Conservation (phyloP, 2,113 vertebrate genomes). For the Anarhynchus alexandrinus region DNA sequence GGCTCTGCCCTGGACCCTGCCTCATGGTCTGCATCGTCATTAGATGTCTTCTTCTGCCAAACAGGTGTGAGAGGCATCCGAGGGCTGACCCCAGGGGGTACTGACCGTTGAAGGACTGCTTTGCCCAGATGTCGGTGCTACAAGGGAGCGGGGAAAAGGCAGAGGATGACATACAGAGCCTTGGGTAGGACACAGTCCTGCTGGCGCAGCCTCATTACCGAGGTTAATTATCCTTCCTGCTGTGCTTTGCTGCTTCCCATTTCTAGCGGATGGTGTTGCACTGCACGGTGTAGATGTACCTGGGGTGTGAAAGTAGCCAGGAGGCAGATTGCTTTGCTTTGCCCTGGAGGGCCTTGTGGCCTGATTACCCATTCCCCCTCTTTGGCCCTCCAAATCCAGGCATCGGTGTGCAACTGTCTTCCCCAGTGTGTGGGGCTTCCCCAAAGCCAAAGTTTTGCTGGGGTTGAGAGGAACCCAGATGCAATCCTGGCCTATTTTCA, state of each 20-base stretch:
- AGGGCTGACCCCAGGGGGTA: accelerated
- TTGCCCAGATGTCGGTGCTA: too few species aligned
- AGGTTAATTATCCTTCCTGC: not conserved
- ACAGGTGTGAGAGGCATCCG: not conserved
- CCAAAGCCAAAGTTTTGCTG: not conserved
- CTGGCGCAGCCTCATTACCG: accelerated
- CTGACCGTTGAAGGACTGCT: too few species aligned
- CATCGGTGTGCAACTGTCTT: accelerated
- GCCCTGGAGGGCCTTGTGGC: not conserved
- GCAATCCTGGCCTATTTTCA: not conserved
- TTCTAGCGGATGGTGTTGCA: not conserved
- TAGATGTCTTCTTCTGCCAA: not conserved
- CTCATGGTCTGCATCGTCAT: accelerated
- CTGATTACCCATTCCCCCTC: not conserved
- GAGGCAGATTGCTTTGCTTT: not conserved
- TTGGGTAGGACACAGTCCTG: not conserved
- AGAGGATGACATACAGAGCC: not conserved
- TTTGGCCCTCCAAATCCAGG: not conserved
- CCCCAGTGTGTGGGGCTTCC: not conserved
- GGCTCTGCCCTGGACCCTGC: not conserved
- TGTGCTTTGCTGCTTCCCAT: not conserved
- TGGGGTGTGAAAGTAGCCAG: not conserved
- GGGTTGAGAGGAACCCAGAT: not conserved
- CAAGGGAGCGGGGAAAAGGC: not conserved
- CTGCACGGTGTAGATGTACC: accelerated